Percentiles rank a stretch among this genome's conserved stretches.
phyloP scores from a whole-genome alignment of 2,888 invertebrate genomes.

The Elmis aenea region DNA sequence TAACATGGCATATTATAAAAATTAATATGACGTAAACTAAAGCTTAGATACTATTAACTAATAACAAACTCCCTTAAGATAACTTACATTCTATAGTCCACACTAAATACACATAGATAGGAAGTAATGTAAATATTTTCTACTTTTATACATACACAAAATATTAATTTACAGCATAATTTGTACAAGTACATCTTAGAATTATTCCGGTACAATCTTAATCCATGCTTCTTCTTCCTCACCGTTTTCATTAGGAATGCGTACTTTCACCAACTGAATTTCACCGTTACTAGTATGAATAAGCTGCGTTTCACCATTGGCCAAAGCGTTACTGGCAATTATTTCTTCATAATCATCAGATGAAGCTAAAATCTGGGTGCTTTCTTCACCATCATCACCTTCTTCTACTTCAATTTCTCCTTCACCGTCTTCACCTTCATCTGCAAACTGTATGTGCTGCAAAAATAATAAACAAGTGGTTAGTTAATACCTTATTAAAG shows the following conservation, averaged over 20 bases:
- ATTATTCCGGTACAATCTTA: conserved; percentile 41
- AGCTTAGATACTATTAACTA: too few species aligned
- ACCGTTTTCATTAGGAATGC: conserved; percentile 43
- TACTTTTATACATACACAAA: too few species aligned
- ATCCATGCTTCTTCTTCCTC: conserved; percentile 47
- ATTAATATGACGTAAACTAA: too few species aligned
- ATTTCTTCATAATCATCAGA: conserved; percentile 35
- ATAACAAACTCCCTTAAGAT: too few species aligned
- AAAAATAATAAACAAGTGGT: conserved; percentile 13
- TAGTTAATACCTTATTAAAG: too few species aligned
- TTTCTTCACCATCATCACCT: conserved; percentile 31
- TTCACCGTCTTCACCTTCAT: conserved; percentile 25
- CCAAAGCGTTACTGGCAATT: conserved; percentile 27
- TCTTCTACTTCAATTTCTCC: conserved; percentile 33
- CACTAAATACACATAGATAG: too few species aligned
- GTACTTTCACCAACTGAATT: conserved; percentile 43
- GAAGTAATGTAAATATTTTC: too few species aligned
- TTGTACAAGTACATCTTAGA: too few species aligned
- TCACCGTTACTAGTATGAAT: conserved; percentile 45
- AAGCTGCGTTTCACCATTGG: conserved; percentile 37
- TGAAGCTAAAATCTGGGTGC: conserved; percentile 29
- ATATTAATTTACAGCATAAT: conserved; percentile 3
- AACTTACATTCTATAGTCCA: too few species aligned
- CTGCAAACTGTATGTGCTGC: conserved; percentile 41
- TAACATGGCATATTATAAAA: too few species aligned